phyloP scores from a whole-genome alignment of 2,113 vertebrate genomes.

The Acanthisitta chloris region DNA sequence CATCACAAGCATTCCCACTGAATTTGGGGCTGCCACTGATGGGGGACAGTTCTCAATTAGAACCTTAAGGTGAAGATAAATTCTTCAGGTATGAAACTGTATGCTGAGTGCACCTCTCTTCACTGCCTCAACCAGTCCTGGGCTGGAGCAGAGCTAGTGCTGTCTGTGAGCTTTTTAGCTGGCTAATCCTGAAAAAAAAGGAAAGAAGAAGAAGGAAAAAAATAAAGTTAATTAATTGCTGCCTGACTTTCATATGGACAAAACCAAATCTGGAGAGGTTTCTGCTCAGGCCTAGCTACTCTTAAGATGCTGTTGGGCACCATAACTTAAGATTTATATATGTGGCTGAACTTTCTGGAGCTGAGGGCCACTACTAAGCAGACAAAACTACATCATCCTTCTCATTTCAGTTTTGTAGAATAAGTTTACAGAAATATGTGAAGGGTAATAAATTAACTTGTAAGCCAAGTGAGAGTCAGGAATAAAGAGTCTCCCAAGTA shows the following conservation, averaged over 20 bases:
- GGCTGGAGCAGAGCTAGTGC: neutral
- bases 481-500: neutral
- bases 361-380: neutral
- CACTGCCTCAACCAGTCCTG: neutral
- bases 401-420: neutral
- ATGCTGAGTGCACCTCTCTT: neutral
- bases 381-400: neutral
- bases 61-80: neutral
- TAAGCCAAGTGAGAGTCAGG: neutral
- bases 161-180: neutral
- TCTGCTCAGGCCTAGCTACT: neutral
- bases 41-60: neutral
- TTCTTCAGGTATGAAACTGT: neutral
- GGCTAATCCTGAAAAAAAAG: neutral
- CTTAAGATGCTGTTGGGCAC: neutral
- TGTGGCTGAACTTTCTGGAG: neutral
- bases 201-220: fast-evolving
- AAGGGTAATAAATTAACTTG: neutral
- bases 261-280: neutral
- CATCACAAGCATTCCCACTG: neutral
- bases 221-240: neutral
- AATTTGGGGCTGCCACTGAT: neutral
- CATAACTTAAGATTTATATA: neutral
- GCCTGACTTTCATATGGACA: neutral
- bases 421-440: neutral